Conservation (phyloP, 2,888 invertebrate species). For the Diaprepes abbreviatus region DNA sequence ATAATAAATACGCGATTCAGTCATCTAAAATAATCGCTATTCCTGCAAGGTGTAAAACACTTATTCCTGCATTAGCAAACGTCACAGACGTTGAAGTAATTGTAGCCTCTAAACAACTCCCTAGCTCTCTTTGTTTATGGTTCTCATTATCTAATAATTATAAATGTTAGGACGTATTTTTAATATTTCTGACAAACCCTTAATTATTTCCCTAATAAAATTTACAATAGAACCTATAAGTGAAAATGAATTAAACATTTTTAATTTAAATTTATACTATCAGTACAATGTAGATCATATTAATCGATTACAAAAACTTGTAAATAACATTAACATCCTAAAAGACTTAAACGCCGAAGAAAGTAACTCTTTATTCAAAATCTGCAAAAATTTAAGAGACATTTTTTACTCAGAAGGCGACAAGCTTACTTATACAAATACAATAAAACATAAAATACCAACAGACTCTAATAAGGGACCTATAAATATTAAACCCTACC, state of each 20-base stretch:
- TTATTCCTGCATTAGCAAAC: background rate
- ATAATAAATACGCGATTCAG: background rate
- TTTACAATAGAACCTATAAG: background rate
- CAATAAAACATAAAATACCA: conserved; percentile 9
- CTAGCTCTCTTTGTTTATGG: conserved; percentile 2
- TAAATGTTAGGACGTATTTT: conserved; percentile 10
- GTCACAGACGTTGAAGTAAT: background rate
- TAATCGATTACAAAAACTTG: background rate
- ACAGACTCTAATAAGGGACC: conserved; percentile 8
- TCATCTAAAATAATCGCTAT: background rate
- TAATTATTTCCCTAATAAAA: conserved; percentile 9
- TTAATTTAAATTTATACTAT: background rate
- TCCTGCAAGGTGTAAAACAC: background rate
- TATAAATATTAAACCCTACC: conserved; percentile 20
- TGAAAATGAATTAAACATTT: background rate
- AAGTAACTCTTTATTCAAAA: background rate
- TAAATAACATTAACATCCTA: background rate
- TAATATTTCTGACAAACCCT: conserved; percentile 10
- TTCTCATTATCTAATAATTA: background rate
- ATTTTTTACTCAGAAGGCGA: conserved; percentile 29
- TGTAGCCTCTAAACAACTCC: conserved; percentile 13
- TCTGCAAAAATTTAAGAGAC: background rate
- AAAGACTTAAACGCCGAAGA: background rate
- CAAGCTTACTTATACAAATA: conserved; percentile 11
- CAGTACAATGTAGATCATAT: background rate